Percentiles rank a stretch among this genome's conserved stretches.
phyloP scores from a whole-genome alignment of 2,113 vertebrate genomes.

The Cryptotis parvus region DNA sequence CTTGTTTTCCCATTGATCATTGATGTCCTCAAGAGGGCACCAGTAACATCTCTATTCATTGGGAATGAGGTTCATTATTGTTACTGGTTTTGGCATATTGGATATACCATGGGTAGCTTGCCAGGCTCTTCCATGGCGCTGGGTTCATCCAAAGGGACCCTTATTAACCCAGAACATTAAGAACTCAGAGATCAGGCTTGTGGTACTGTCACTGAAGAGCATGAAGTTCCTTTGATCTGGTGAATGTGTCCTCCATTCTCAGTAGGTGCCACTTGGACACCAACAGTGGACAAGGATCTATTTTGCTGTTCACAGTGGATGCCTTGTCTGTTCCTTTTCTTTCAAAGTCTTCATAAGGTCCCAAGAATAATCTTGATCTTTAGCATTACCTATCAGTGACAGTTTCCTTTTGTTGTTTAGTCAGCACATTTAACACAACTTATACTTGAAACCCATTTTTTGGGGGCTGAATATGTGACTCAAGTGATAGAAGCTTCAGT shows the following conservation, averaged over 20 bases:
- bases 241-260: background rate
- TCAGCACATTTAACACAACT: too few species aligned
- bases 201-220: rapidly evolving
- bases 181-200: too few species aligned
- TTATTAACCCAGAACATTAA: too few species aligned
- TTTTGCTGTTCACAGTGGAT: background rate
- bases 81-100: too few species aligned
- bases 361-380: background rate
- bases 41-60: too few species aligned
- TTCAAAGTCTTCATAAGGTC: background rate
- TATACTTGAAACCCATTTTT: background rate
- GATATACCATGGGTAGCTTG: too few species aligned
- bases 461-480: too few species aligned
- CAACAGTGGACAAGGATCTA: background rate
- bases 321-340: background rate
- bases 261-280: background rate
- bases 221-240: background rate
- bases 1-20: too few species aligned
- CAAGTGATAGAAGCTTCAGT: background rate
- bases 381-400: background rate
- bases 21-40: too few species aligned
- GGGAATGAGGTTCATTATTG: too few species aligned
- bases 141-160: too few species aligned
- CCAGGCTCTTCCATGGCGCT: too few species aligned
- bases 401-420: background rate